Evolutionary conservation across 2,888 invertebrate genomes (phyloP).

Genomic region (Diarsia rubi): DNA sequence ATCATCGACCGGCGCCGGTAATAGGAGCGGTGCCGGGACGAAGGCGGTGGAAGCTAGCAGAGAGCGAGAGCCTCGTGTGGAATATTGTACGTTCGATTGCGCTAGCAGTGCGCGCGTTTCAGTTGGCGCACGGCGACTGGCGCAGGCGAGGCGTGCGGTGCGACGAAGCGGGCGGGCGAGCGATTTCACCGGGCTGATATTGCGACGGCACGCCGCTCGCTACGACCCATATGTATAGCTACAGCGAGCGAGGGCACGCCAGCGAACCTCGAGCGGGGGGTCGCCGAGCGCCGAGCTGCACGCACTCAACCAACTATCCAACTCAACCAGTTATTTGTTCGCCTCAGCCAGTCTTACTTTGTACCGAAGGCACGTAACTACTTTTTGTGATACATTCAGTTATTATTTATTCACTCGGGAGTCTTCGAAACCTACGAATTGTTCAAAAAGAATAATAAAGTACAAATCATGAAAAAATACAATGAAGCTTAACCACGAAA

Average conservation of each 20-base stretch:
- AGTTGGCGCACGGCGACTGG: conserved; percentile 91
- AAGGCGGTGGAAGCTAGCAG: conserved; percentile 77
- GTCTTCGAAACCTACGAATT: conserved; percentile 62
- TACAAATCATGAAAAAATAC: conserved; percentile 47
- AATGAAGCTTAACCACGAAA: conserved; percentile 42
- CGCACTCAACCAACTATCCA: conserved; percentile 83
- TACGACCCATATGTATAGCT: conserved; percentile 88
- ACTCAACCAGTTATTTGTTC: conserved; percentile 83
- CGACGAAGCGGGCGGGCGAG: conserved; percentile 89
- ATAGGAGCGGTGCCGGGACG: conserved; percentile 74
- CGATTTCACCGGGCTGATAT: conserved; percentile 91
- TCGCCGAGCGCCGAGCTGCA: conserved; percentile 82
- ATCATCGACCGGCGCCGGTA: conserved; percentile 77
- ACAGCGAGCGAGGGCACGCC: conserved; percentile 86
- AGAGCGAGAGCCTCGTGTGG: conserved; percentile 82
- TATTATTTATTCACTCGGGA: conserved; percentile 64
- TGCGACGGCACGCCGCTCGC: conserved; percentile 88
- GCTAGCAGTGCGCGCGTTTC: conserved; percentile 90
- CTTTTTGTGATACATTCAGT: conserved; percentile 65
- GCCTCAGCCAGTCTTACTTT: conserved; percentile 74
- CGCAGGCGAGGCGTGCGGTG: conserved; percentile 89
- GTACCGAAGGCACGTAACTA: conserved; percentile 70
- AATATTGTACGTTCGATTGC: conserved; percentile 87
- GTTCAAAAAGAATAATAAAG: conserved; percentile 61
- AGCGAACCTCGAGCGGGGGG: conserved; percentile 83